Evolutionary conservation across 2,113 vertebrate species (phyloP).

Genomic region (Etheostoma cragini): DNA sequence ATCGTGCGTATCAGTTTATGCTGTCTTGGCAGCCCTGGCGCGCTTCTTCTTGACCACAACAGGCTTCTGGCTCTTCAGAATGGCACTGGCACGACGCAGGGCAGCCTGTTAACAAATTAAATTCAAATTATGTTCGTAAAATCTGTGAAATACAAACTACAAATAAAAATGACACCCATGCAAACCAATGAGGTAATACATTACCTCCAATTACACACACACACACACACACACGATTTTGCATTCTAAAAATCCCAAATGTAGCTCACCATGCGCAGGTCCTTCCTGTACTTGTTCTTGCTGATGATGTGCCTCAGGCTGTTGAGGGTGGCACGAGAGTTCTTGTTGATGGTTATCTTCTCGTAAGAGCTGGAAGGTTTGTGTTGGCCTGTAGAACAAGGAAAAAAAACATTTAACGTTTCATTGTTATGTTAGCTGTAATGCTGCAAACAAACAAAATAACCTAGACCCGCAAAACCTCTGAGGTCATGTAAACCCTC

Average conservation of each 20-base stretch:
- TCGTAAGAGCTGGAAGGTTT: conserved; percentile 88
- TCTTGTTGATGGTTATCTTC: conserved; percentile 94
- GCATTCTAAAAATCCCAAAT: neutral
- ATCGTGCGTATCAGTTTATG: conserved; percentile 74
- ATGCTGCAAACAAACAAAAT: neutral
- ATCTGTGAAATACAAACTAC: neutral
- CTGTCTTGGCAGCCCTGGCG: conserved; percentile 88
- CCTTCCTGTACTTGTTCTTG: conserved; percentile 92
- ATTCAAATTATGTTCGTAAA: neutral
- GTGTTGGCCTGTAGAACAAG: conserved; percentile 83
- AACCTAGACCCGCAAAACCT: neutral
- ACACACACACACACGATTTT: no score
- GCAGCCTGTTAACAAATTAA: conserved; percentile 81
- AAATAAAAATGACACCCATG: neutral
- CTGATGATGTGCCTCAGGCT: conserved; percentile 92
- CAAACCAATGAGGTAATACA: neutral
- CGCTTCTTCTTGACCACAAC: conserved; percentile 93
- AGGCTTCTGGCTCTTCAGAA: conserved; percentile 94
- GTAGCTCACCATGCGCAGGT: conserved; percentile 90
- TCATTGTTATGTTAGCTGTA: neutral
- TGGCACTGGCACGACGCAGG: conserved; percentile 91
- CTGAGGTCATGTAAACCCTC: neutral
- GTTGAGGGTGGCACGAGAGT: conserved; percentile 89
- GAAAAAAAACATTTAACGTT: neutral
- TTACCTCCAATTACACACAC: no score